Percentiles rank a stretch among this genome's conserved stretches.
These are phyloP conservation scores for Cosmorhoe ocellata DNA, from an alignment of 2,888 invertebrate species.

Conservation along the genomic window DNA sequence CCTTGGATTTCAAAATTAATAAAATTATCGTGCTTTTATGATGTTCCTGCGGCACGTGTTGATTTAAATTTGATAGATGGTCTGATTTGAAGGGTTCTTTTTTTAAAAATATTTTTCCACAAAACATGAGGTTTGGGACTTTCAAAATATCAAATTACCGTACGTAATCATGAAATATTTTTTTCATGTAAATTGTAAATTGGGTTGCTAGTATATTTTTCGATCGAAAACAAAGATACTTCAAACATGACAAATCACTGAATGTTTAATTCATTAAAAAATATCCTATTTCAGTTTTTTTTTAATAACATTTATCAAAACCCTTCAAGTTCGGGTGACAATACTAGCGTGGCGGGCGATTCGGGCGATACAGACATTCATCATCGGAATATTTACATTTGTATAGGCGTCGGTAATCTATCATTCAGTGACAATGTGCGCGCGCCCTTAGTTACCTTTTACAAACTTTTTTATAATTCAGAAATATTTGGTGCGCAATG, in stretches of 20 bases:
- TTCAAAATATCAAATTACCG: too few relatives aligned
- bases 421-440: slow-evolving; percentile 68
- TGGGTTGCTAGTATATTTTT: background rate
- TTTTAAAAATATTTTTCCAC: too few relatives aligned
- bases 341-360: slow-evolving; percentile 33
- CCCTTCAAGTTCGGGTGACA: slow-evolving; percentile 45
- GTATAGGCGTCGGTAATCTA: slow-evolving; percentile 72
- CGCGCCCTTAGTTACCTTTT: slow-evolving; percentile 58
- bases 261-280: slow-evolving; percentile 25
- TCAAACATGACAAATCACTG: slow-evolving; percentile 32
- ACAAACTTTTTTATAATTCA: slow-evolving; percentile 36
- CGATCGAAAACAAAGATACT: slow-evolving; percentile 7
- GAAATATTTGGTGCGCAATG: slow-evolving; percentile 18
- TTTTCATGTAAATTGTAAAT: too few relatives aligned
- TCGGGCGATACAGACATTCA: slow-evolving; percentile 45
- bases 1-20: background rate
- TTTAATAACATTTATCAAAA: slow-evolving; percentile 37
- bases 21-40: background rate
- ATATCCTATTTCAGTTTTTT: slow-evolving; percentile 29
- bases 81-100: too few relatives aligned
- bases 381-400: slow-evolving; percentile 69
- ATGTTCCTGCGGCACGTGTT: background rate
- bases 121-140: too few relatives aligned
- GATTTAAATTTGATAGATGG: too few relatives aligned
- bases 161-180: too few relatives aligned